A percentile compares a stretch with the other conserved stretches of the same genome.
Conservation (phyloP, 2,113 vertebrate species). For the Oceanodroma tethys region DNA sequence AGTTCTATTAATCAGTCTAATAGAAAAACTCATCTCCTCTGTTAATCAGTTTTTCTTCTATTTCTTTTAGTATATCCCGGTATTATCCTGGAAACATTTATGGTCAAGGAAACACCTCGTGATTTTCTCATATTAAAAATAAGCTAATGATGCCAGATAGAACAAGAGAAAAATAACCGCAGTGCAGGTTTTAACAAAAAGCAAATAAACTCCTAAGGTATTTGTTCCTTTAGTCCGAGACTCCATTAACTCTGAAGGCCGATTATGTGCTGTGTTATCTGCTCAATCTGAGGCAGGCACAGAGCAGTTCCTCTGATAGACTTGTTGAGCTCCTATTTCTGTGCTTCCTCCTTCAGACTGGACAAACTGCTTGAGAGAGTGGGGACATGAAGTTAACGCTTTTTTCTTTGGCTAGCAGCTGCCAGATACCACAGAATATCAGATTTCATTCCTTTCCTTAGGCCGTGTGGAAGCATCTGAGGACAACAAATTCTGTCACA, state of each 20-base stretch:
- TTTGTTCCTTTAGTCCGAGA: background rate
- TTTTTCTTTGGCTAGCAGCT: background rate
- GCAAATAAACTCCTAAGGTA: background rate
- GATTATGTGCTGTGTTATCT: background rate
- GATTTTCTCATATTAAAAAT: background rate
- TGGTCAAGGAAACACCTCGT: background rate
- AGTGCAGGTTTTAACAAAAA: background rate
- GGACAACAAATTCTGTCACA: conserved; percentile 44
- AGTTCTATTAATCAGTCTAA: background rate
- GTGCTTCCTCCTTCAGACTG: background rate
- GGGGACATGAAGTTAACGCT: background rate
- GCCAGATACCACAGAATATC: background rate
- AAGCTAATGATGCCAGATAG: background rate
- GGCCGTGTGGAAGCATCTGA: conserved; percentile 41
- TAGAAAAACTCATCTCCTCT: background rate
- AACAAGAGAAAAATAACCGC: background rate
- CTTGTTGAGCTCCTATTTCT: background rate
- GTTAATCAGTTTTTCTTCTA: background rate
- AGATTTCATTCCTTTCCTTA: background rate
- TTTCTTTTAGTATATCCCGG: background rate
- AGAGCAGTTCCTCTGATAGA: background rate
- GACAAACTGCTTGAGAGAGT: background rate
- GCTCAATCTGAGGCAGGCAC: background rate
- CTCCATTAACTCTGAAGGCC: background rate
- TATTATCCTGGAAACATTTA: background rate